Percentiles rank a stretch among this genome's conserved stretches.
These are phyloP conservation scores for Drosophila leonis DNA, from an alignment of 2,888 invertebrate species.

Conservation along the genomic window DNA sequence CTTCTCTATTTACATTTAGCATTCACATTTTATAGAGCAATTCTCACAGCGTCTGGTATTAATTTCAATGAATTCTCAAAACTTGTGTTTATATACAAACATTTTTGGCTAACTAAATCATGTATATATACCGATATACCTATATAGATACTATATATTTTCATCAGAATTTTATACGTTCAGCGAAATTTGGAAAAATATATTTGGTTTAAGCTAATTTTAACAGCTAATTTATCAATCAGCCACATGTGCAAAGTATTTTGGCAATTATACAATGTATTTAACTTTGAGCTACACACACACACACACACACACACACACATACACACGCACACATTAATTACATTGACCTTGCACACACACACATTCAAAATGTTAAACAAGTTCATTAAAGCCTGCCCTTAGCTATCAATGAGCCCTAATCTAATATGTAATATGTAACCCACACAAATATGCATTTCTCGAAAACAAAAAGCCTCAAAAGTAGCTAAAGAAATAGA, in stretches of 20 bases:
- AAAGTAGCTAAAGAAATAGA: slow-evolving; percentile 15
- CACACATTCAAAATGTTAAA: slow-evolving; percentile 28
- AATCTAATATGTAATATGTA: slow-evolving; percentile 65
- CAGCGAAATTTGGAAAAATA: not conserved
- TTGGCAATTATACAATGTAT: slow-evolving; percentile 8
- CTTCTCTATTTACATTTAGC: not conserved
- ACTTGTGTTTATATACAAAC: slow-evolving; percentile 5
- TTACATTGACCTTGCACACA: slow-evolving; percentile 54
- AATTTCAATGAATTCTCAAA: not conserved
- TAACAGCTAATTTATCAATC: slow-evolving; percentile 52
- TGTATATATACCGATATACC: not conserved
- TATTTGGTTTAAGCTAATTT: slow-evolving; percentile 17
- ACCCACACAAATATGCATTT: slow-evolving; percentile 47
- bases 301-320: slow-evolving; percentile 4
- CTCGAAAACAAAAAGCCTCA: slow-evolving; percentile 17
- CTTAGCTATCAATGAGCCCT: slow-evolving; percentile 52
- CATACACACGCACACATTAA: slow-evolving; percentile 13
- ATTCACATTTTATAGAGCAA: not conserved
- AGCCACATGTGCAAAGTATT: slow-evolving; percentile 51
- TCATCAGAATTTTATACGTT: slow-evolving; percentile 2
- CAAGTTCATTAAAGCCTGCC: slow-evolving; percentile 57
- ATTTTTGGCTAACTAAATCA: slow-evolving; percentile 14
- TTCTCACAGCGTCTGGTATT: slow-evolving; percentile 4
- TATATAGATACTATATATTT: not conserved
- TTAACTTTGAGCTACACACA: slow-evolving; percentile 17